These are phyloP conservation scores for Enteromius unitaeniatus DNA, from an alignment of 2,797 vertebrate genomes.

Conservation along the genomic window DNA sequence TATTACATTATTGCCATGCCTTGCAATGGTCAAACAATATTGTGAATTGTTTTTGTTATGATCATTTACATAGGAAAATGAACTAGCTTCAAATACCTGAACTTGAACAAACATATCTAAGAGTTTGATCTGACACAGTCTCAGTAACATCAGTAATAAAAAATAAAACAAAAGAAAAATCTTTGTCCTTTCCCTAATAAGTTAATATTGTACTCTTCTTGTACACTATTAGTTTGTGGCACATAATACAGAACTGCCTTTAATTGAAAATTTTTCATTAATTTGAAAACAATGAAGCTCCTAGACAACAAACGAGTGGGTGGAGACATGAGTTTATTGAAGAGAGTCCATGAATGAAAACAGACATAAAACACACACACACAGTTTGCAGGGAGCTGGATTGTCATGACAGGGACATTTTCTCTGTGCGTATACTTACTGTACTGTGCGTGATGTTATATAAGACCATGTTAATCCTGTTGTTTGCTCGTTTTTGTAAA, in stretches of 20 bases:
- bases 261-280: too few species aligned
- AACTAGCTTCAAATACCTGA: background rate
- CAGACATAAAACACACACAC: too few species aligned
- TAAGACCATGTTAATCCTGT: too few species aligned
- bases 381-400: too few species aligned
- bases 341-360: too few species aligned
- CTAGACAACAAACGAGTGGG: too few species aligned
- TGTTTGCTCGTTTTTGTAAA: too few species aligned
- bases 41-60: background rate
- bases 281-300: too few species aligned
- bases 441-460: too few species aligned
- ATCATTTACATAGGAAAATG: background rate
- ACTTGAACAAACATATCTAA: background rate
- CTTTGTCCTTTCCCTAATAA: background rate
- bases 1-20: background rate
- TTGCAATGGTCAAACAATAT: background rate
- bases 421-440: too few species aligned
- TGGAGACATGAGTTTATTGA: too few species aligned
- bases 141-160: background rate
- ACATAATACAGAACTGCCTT: background rate
- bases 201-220: background rate
- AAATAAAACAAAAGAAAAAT: background rate
- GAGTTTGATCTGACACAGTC: background rate
- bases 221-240: background rate
- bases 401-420: too few species aligned